Percentiles rank a stretch among this genome's conserved stretches.
Evolutionary conservation across 37 sponge, comb jelly and placozoan genomes (phyloP).

Genomic region (Aplysina aerophoba): DNA sequence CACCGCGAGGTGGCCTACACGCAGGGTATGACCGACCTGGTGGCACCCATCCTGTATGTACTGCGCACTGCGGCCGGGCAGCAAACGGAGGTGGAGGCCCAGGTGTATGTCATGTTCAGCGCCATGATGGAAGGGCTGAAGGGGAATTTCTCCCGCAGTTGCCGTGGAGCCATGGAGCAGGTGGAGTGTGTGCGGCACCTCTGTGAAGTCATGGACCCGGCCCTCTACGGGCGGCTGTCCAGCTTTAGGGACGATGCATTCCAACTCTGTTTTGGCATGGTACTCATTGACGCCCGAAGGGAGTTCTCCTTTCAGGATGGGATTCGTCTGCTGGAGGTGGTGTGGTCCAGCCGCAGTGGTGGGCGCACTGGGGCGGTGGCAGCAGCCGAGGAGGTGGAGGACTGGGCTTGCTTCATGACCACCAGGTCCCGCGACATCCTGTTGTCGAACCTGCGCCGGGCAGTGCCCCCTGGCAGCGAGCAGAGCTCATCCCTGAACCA

Average conservation of each 20-base stretch:
- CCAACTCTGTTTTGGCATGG: conserved; percentile 78
- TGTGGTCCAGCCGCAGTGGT: conserved; percentile 32
- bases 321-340: conserved; percentile 64
- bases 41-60: conserved; percentile 75
- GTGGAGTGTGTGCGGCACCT: conserved; percentile 70
- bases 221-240: conserved; percentile 30
- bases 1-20: conserved; percentile 69
- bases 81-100: conserved; percentile 42
- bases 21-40: conserved; percentile 85
- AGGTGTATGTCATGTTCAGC: conserved; percentile 70
- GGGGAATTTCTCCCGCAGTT: conserved; percentile 65
- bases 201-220: conserved; percentile 73
- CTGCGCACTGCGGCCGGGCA: conserved; percentile 11
- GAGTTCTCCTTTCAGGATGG: conserved; percentile 74
- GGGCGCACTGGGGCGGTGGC: background rate
- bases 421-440: conserved; percentile 50
- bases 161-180: conserved; percentile 66
- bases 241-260: conserved; percentile 66
- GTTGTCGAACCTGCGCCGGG: conserved; percentile 48
- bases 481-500: too few relatives aligned
- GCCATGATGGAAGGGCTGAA: conserved; percentile 61
- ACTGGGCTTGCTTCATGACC: conserved; percentile 74
- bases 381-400: background rate
- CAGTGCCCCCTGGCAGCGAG: background rate
- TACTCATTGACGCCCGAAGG: conserved; percentile 73